Base-by-base conservation (phyloP, 2,888 invertebrate genomes). In the Ypsolopha scabrella region DNA sequence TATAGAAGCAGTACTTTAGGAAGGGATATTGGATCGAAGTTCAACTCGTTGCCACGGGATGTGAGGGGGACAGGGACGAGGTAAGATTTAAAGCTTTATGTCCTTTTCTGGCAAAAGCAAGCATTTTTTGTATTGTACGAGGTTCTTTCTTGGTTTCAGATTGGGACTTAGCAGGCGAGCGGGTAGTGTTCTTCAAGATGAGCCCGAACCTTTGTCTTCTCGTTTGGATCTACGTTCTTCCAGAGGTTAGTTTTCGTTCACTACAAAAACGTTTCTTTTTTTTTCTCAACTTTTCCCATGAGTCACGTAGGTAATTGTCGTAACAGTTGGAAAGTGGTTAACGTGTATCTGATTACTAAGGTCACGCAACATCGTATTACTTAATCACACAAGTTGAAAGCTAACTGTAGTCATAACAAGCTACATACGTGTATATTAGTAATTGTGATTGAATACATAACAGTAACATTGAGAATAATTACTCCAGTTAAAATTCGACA, bases 21-120 rank as follows among this genome's bases (percentile, higher is more conserved):
- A 56, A 80, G 88, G 57, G 90, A 90, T 63, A 88, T 90, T 54
- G 83, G 87, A 57, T 89, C 89, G 9, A 93, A 93, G 74, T 93
- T 92, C 69, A 93, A 92, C 78, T 93, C 92, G 14, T 73, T 93
- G 64, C 92, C 92, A 47, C 81, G 92, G 50, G 92, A 93, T 62
- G 87, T 89, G 0, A 86, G 92, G 60, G 91, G 90, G 53, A 85
- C 83, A 56, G 86, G 73, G 62, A 89, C 73, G 57, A 88, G 90
- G 90, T 90, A 68, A 73, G 13, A 24, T 14, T 43, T 11, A 13
- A 7, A 13, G 2, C 8, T 1, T n/a, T 11, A 24, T 43, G 11
- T 43, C n/a, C 9, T 33, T 45, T 45, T 24, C 24, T 24, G 4
- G 24, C 24, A 24, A 24, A 24, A 24, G 24, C 24, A 24, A 24